A percentile compares a stretch with the other conserved stretches of the same genome.
Evolutionary conservation across 2,888 invertebrate genomes (phyloP).

Genomic region (Onthophagus sagittarius): DNA sequence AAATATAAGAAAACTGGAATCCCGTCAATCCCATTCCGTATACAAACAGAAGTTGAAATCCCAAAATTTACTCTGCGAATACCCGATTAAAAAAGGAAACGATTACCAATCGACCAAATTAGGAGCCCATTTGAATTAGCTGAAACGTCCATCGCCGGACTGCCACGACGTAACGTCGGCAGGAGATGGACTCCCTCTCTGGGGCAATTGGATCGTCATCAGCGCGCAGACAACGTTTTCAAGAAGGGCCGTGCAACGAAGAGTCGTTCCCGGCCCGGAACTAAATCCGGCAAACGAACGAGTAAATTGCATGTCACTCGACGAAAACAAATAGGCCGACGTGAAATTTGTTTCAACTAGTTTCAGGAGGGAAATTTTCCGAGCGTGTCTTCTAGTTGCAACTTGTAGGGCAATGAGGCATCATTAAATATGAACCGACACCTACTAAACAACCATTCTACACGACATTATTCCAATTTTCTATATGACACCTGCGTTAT

Average conservation of each 20-base stretch:
- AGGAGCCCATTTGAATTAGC: conserved; percentile 37
- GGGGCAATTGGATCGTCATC: conserved; percentile 12
- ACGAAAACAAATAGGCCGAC: conserved; percentile 47
- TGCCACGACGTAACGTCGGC: background rate
- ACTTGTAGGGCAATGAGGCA: conserved; percentile 13
- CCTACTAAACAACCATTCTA: background rate
- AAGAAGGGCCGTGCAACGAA: background rate
- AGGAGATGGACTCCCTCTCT: background rate
- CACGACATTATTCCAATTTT: background rate
- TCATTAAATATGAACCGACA: conserved; percentile 5
- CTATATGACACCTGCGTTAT: background rate
- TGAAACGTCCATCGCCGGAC: background rate
- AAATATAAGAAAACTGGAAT: background rate
- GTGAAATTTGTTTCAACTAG: conserved; percentile 48
- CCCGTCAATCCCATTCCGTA: background rate
- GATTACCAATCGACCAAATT: conserved; percentile 34
- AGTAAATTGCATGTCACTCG: conserved; percentile 48
- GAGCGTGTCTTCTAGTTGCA: conserved; percentile 2
- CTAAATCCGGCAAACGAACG: conserved; percentile 42
- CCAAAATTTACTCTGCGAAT: background rate
- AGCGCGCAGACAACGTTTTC: conserved; percentile 2
- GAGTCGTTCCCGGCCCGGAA: conserved; percentile 28
- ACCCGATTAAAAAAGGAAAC: conserved; percentile 18
- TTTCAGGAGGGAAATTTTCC: conserved; percentile 27
- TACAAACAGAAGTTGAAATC: background rate